Evolutionary conservation across 2,888 invertebrate genomes (phyloP), one percentile per base, ranked within the genome.

Genomic region (Apotomis capreana): DNA sequence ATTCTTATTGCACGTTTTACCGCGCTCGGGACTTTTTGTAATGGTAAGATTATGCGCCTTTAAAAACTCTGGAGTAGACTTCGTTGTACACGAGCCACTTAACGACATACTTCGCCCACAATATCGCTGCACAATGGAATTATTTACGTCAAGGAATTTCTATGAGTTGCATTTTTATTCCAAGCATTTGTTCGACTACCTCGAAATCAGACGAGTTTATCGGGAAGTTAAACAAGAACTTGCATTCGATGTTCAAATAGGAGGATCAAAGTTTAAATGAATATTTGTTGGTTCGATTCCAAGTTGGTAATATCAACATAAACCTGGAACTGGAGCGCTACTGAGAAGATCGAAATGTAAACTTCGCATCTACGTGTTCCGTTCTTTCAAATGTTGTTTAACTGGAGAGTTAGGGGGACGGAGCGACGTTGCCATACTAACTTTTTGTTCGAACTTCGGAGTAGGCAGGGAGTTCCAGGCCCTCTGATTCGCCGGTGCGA

Each of bases 1-100:
- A 84, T 87, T 88, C 86, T 87, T 85, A 84, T 83, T 87, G 87
- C 86, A 81, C 87, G 85, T 87, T 90, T 87, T 88, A 86, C 87
- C 81, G 82, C 83, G 76, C 81, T 82, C 83, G 58, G 80, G 79
- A 85, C 87, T 89, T 89, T 89, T 89, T 88, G 87, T 85, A 81
- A 80, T 79, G 82, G 78, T 80, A 78, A 80, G 84, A 85, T 84
- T 84, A 86, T 86, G 82, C 79, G 80, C 81, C 81, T 83, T 76
- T 83, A 83, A 87, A 88, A 87, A 81, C 83, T 76, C 81, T 81
- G 75, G 86, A 87, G 87, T 83, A 78, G 84, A 78, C 80, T 75
- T 79, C 78, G 74, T 79, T 75, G 72, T 70, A 67, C 72, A 72
- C 63, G 52, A 63, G 61, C 72, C 68, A 63, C 72, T 72, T 72